A percentile compares a stretch with the other conserved stretches of the same genome.
These are phyloP conservation scores for Istiophorus platypterus DNA, from an alignment of 2,113 vertebrate genomes.

Conservation along the genomic window DNA sequence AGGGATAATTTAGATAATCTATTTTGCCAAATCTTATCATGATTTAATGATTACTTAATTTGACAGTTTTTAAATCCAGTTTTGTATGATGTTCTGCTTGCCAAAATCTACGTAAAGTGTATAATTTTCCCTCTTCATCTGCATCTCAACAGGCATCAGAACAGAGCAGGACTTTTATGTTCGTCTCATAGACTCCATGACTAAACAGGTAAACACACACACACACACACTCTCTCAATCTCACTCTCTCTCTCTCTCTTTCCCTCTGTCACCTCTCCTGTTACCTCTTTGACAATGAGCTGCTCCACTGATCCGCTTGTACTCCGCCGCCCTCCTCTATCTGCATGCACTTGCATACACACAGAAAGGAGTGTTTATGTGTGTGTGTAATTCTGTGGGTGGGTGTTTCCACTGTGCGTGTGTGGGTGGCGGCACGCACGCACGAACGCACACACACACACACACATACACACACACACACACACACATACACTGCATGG, in stretches of 20 bases:
- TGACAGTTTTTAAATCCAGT: neutral
- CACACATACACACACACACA: conserved; percentile 44
- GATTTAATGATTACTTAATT: conserved; percentile 5
- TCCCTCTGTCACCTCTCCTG: conserved; percentile 66
- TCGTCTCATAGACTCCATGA: conserved; percentile 82
- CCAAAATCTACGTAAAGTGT: conserved; percentile 10
- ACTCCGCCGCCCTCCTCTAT: conserved; percentile 57
- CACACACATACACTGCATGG: conserved; percentile 47
- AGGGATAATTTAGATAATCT: neutral
- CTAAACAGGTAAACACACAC: conserved; percentile 76
- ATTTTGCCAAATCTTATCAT: neutral
- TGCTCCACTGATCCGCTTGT: conserved; percentile 67
- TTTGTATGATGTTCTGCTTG: conserved; percentile 6
- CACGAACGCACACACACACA: conserved; percentile 44
- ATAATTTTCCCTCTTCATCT: conserved; percentile 32
- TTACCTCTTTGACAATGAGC: conserved; percentile 74
- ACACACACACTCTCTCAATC: neutral
- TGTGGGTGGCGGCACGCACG: conserved; percentile 50
- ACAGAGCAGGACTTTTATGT: conserved; percentile 83
- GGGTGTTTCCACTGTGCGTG: conserved; percentile 60
- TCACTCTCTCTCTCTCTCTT: conserved; percentile 10
- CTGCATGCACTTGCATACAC: conserved; percentile 82
- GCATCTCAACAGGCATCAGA: conserved; percentile 76
- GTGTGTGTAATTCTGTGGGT: conserved; percentile 47
- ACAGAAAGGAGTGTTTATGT: conserved; percentile 25